A percentile compares a stretch with the other conserved stretches of the same genome.
Evolutionary conservation across 2,797 vertebrate genomes (phyloP).

Genomic region (Hemibagrus guttatus): DNA sequence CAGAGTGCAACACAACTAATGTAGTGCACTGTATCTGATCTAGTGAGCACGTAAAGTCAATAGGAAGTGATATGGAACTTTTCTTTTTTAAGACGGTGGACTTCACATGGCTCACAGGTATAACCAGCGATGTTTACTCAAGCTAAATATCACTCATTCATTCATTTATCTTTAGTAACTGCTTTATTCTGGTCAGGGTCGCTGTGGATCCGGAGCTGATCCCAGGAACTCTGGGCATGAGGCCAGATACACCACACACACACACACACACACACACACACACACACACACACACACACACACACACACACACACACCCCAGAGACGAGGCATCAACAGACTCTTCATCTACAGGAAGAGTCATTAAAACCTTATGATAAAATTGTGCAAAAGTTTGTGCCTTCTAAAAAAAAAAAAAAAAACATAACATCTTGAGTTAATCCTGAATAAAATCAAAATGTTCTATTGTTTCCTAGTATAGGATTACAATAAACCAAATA

Average conservation of each 20-base stretch:
- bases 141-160: background rate
- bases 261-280: background rate
- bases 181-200: background rate
- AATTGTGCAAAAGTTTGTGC: background rate
- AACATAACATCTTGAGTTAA: too few relatives aligned
- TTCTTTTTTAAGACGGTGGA: background rate
- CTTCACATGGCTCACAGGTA: background rate
- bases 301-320: too few relatives aligned
- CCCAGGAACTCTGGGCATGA: conserved; percentile 5
- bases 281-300: too few relatives aligned
- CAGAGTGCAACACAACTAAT: background rate
- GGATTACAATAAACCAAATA: too few relatives aligned
- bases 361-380: background rate
- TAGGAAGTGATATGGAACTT: background rate
- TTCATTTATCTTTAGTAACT: conserved; percentile 14
- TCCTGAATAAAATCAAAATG: too few relatives aligned
- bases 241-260: background rate
- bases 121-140: background rate
- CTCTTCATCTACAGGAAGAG: background rate
- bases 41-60: background rate
- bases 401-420: background rate
- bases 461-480: too few relatives aligned
- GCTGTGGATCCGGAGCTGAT: background rate
- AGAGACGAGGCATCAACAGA: too few relatives aligned
- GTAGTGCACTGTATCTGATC: background rate